These are phyloP conservation scores for Gortyna flavago DNA, from an alignment of 2,888 invertebrate species.

Conservation along the genomic window DNA sequence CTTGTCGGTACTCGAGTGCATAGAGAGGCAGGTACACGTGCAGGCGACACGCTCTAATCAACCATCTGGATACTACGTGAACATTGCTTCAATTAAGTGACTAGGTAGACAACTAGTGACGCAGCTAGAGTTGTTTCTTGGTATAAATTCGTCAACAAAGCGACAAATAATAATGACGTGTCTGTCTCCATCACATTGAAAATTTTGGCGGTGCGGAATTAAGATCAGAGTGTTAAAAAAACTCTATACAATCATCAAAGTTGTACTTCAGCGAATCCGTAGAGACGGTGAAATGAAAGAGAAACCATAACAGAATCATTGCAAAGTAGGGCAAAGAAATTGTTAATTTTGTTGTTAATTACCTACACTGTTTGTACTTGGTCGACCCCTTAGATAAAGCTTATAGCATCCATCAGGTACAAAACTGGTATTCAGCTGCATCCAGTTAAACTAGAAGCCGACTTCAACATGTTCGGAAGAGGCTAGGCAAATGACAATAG, in stretches of 20 bases:
- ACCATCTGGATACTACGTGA: slow-evolving; percentile 21
- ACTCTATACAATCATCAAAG: not conserved
- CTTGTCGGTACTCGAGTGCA: slow-evolving; percentile 12
- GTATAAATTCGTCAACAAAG: not conserved
- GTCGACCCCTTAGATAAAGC: not conserved
- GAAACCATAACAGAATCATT: slow-evolving; percentile 9
- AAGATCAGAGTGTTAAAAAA: not conserved
- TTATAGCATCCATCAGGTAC: too few relatives aligned
- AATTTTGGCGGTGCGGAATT: not conserved
- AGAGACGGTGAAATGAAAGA: not conserved
- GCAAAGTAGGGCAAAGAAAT: slow-evolving; percentile 1
- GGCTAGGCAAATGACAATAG: too few relatives aligned
- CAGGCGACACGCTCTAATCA: slow-evolving; percentile 41
- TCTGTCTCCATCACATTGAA: not conserved
- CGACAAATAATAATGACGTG: not conserved
- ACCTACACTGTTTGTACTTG: not conserved
- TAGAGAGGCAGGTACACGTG: not conserved
- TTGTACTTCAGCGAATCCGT: not conserved
- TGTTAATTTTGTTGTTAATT: not conserved
- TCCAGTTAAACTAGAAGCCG: too few relatives aligned
- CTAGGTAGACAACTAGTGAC: not conserved
- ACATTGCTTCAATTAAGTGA: slow-evolving; percentile 16
- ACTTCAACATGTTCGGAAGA: not conserved
- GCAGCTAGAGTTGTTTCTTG: not conserved
- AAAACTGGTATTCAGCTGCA: too few relatives aligned